These are phyloP conservation scores for Parambassis ranga DNA, from an alignment of 2,797 vertebrate genomes.

Conservation along the genomic window DNA sequence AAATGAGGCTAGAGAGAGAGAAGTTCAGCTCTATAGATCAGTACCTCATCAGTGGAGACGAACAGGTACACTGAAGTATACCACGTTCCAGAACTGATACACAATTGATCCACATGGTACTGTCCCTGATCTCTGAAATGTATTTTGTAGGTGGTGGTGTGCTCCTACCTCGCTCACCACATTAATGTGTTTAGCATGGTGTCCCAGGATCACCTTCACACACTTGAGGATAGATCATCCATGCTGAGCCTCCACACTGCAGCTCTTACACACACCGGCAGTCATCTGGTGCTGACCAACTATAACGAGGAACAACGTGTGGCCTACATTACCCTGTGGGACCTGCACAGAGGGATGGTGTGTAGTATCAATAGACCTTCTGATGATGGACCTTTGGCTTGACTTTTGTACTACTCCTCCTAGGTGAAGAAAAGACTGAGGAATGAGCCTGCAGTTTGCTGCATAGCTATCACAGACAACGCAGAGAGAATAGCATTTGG, in stretches of 20 bases:
- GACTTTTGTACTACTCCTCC: no score
- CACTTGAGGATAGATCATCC: conserved; percentile 63
- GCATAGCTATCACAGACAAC: conserved; percentile 55
- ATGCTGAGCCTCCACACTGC: conserved; percentile 64
- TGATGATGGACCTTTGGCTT: no score
- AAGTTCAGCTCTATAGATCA: conserved; percentile 70
- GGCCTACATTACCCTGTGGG: conserved; percentile 63
- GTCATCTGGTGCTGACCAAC: conserved; percentile 64
- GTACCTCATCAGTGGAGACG: conserved; percentile 73
- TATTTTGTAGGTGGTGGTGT: conserved; percentile 56
- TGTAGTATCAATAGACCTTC: no score
- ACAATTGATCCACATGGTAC: no score
- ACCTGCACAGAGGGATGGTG: conserved; percentile 55
- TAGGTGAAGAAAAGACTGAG: conserved; percentile 67
- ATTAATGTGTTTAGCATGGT: conserved; percentile 66
- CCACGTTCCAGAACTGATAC: no score
- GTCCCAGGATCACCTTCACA: conserved; percentile 59
- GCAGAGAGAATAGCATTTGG: conserved; percentile 64
- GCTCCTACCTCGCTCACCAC: conserved; percentile 67
- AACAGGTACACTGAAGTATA: conserved; percentile 74
- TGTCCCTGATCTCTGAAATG: no score
- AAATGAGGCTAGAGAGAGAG: conserved; percentile 53
- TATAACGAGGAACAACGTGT: conserved; percentile 61
- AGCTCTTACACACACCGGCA: conserved; percentile 55
- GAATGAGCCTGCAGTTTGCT: conserved; percentile 70